phyloP scores from a whole-genome alignment of 1,140 invertebrate species.

The Cyphomyrmex costatus region DNA sequence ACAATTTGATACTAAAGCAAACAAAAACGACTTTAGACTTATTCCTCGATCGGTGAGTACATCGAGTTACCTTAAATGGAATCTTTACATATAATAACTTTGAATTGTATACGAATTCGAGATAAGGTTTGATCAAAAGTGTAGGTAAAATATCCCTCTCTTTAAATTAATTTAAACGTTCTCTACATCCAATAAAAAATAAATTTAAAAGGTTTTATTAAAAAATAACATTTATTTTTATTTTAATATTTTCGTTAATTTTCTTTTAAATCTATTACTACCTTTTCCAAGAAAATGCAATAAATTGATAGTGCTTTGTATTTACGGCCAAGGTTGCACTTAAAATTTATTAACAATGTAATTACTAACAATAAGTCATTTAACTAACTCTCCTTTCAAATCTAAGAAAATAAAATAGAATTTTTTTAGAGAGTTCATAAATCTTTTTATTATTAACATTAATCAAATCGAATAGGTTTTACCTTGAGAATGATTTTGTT shows the following conservation, averaged over 20 bases:
- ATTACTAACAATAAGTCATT: neutral
- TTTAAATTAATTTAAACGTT: no score
- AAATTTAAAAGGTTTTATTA: no score
- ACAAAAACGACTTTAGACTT: neutral
- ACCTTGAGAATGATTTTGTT: conserved; percentile 1
- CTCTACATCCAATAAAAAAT: no score
- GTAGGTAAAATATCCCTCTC: no score
- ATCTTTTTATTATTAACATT: neutral
- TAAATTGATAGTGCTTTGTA: no score
- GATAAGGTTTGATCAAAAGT: no score
- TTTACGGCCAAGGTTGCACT: neutral
- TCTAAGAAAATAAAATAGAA: neutral
- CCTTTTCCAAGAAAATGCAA: no score
- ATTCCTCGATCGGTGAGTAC: neutral
- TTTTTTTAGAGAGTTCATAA: neutral
- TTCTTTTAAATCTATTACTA: no score
- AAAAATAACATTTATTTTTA: no score
- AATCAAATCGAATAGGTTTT: neutral
- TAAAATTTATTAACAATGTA: neutral
- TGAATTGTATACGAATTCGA: neutral
- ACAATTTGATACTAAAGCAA: neutral
- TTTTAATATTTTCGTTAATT: no score
- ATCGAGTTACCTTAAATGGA: neutral
- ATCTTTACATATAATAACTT: neutral
- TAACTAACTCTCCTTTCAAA: neutral